Conservation (phyloP, 2,113 vertebrate species). For the Ptyas mucosa region DNA sequence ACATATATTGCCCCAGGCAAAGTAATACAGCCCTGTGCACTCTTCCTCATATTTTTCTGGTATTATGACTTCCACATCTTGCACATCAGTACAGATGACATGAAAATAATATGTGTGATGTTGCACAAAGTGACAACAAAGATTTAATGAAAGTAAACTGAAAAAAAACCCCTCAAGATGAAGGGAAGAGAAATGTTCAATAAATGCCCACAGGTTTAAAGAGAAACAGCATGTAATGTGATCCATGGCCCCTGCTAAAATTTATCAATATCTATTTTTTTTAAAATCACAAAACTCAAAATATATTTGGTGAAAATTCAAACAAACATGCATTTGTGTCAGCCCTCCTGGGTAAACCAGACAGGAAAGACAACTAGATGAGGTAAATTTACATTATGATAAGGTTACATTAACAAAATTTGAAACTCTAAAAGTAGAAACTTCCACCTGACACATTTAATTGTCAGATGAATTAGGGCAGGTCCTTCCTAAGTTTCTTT, state of each 20-base stretch:
- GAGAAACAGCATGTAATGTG: background rate
- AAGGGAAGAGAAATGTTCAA: background rate
- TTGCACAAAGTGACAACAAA: background rate
- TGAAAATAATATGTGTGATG: background rate
- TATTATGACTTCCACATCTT: background rate
- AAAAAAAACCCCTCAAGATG: background rate
- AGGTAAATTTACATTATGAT: background rate
- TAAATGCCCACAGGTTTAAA: background rate
- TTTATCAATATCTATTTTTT: background rate
- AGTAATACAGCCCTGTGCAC: background rate
- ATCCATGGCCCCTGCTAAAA: background rate
- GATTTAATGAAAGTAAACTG: background rate
- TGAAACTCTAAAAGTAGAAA: background rate
- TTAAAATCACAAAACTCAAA: background rate
- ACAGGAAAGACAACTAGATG: background rate
- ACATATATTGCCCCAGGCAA: background rate
- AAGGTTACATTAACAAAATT: background rate
- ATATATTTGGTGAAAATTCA: background rate
- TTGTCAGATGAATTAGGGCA: background rate
- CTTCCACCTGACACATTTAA: background rate
- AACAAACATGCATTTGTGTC: background rate
- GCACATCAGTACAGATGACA: background rate
- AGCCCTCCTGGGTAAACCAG: background rate
- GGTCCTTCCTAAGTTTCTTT: background rate
- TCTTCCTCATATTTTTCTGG: background rate